A percentile compares a stretch with the other conserved stretches of the same genome.
These are phyloP conservation scores for Neomonachus schauinslandi DNA, from an alignment of 2,113 vertebrate genomes.

Conservation along the genomic window DNA sequence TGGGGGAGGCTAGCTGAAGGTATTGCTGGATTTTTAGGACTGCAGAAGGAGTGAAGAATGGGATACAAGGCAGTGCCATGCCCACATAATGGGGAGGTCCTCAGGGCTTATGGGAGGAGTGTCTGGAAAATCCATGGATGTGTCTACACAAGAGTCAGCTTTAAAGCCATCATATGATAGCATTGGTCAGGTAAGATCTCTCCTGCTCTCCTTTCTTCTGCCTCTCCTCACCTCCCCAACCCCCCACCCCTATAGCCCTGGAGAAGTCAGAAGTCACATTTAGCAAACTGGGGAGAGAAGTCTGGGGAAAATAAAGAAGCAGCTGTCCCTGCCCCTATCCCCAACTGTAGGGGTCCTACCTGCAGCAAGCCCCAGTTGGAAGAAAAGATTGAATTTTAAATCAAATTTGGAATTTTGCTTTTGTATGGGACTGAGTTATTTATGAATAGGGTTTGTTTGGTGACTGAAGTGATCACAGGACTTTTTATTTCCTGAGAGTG, in stretches of 20 bases:
- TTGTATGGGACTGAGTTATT: neutral
- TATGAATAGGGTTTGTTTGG: neutral
- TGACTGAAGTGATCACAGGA: neutral
- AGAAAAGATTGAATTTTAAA: neutral
- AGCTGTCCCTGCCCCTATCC: too few relatives aligned
- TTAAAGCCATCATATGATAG: neutral
- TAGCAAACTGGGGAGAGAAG: neutral
- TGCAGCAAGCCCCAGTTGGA: too few relatives aligned
- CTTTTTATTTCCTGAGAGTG: neutral
- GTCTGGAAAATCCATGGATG: neutral
- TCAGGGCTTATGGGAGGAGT: neutral
- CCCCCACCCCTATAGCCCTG: neutral
- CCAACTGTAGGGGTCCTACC: neutral
- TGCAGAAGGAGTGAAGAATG: neutral
- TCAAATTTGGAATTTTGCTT: neutral
- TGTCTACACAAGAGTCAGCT: neutral
- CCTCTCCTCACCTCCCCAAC: neutral
- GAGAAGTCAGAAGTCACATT: neutral
- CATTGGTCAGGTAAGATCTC: neutral
- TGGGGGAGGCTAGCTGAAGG: neutral
- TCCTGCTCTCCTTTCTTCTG: neutral
- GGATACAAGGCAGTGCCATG: accelerated
- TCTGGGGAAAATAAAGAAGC: neutral
- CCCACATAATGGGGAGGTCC: neutral
- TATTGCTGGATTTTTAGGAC: neutral